Base-by-base conservation (phyloP, 1,140 invertebrate species). In the Lamellibrachia luymesi region DNA sequence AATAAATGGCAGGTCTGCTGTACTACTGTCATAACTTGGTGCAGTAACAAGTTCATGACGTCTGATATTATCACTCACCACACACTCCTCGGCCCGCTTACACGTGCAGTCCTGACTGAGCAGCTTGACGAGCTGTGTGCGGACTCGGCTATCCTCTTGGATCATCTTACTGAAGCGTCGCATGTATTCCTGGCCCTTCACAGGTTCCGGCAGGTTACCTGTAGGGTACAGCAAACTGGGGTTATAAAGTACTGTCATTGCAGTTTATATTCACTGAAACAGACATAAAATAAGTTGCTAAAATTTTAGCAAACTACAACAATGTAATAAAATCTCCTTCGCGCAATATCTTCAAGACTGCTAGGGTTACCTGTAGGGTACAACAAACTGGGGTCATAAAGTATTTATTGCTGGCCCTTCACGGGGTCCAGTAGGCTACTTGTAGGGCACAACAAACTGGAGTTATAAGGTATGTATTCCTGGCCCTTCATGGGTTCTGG, bases 131-230 rank as follows among this genome's bases (percentile, higher is more conserved):
- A 99, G 98, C 51, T 98, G 97, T 94, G 97, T 97, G 93, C 98
- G 95, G n/a, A 99, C 95, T n/a, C 97, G 96, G 1, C 97, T 95
- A 95, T 99, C 98, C 94, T 97, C 97, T 93, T 97, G 97, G 96
- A 99, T 97, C 95, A 99, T 97, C 91, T 97, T 96, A 94, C 98
- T 98, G 95, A 99, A 98, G 95, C 98, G 98, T 92, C 98, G 98
- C 52, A 99, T 96, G 96, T 98, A 99, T 96, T 99, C 98, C 94
- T 98, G 38, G 38, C 38, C 38, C 38, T 38, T 38, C 38, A 38
- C 38, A 38, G 38, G 38, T 38, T 38, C 38, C 38, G 38, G 0
- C 38, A 38, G 38, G 38, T 38, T 38, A 38, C 38, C 38, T 38
- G 38, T 38, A 38, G 38, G 38, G 38, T 38, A 38, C 38, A 38